Base-by-base conservation (phyloP, 2,113 vertebrate genomes). In the Phalacrocorax carbo region DNA sequence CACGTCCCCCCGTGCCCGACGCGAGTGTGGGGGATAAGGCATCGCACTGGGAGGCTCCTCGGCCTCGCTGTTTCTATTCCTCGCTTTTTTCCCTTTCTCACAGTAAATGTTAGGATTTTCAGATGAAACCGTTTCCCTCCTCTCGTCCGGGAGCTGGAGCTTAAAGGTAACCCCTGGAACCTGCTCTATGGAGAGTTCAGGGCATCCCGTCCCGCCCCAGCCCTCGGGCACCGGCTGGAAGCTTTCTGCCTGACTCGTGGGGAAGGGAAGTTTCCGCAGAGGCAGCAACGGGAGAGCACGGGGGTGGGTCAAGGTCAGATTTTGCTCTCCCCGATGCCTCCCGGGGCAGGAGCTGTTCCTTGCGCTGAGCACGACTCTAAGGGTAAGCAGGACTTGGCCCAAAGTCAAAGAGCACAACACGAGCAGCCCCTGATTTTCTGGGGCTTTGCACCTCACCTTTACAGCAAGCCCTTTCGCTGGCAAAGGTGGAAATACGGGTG, bases 51-150 rank as follows among this genome's bases (percentile, higher is more conserved):
- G 6, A 21, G 32, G 23, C 36, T 83, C 32, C 11, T 83, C 5
- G 0, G 54, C 48, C 18, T 23, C 16, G 64, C 38, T n/a, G 7
- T 30, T 78, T 55, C 55, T 64, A 7, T 20, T 68, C 13, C 25
- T 80, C 4, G 2, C 4, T 4, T 15, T 76, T 36, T 18, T 11
- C 10, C 34, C 40, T 36, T 72, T 40, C 19, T 66, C 26, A 23
- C 3, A 29, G 54, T 29, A 93, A 51, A 46, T 32, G 51, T 20
- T 20, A 51, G 58, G 26, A 8, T 15, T 13, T 87, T 69, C 58
- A 54, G 44, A 66, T 8, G 4, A 51, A 58, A n/a, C 13, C 1
- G 0, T 72, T 77, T 25, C 4, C 9, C 2, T 65, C 8, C 22
- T 89, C 36, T 72, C 11, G 0, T 42, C 54, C 0, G 2, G 46